Evolutionary conservation across 1,140 invertebrate genomes (phyloP), one percentile per base, ranked within the genome.

Genomic region (Diachasmimorpha longicaudata): DNA sequence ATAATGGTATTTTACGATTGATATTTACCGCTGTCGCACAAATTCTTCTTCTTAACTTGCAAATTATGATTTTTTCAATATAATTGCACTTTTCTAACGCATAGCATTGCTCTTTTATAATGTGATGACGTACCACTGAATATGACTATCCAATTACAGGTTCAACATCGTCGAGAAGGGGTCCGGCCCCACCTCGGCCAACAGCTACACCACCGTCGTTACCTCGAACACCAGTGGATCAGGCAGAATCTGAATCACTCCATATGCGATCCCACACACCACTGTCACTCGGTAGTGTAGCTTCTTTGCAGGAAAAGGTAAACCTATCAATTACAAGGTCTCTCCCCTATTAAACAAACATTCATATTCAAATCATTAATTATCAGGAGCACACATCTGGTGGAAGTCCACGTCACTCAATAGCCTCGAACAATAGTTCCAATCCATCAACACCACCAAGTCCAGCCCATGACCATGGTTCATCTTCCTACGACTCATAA

Each of bases 351-450:
- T 31, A 6, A 31, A 31, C 6, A 31, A 31, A 31, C 2, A 31
- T 31, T 31, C 31, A 63, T 8, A 19, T 25, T 8, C 9, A 6
- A 19, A 9, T 70, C 19, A 71, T 31, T 13, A 48, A 63, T 74
- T 19, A 42, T 46, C 11, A 91, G 90, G 90, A 89, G 58, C 88
- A 88, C 76, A 86, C 87, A 72, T 84, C 88, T 46, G 90, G 91
- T 79, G 90, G 91, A 77, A 93, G 92, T 83, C 93, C 93, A 44
- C 90, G 94, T 71, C 94, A 95, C 84, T 95, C 94, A 46, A 92
- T 95, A 81, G 93, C 93, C 31, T 95, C 94, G 48, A 95, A 95
- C 87, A 95, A 94, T 85, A 95, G 93, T 88, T 95, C 93, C 81
- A 94, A 94, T 86, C 90, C 93, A 78, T 94, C 93, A 74, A 95